Evolutionary conservation across 2,113 vertebrate species (phyloP).

Genomic region (Amphiprion ocellaris): DNA sequence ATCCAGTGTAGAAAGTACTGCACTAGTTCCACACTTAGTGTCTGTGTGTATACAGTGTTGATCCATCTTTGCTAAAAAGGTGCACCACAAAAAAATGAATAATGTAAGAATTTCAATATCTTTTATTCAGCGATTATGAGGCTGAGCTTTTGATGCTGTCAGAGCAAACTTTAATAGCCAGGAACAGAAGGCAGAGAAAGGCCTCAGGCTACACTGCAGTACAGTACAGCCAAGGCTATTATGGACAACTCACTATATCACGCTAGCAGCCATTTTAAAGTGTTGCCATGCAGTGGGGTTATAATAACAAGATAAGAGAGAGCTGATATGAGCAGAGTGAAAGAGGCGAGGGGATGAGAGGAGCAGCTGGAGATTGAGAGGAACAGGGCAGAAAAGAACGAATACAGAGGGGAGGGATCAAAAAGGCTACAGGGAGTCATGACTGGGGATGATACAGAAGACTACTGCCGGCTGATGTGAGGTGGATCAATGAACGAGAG

Average conservation of each 20-base stretch:
- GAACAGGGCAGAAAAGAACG: constrained; percentile 27
- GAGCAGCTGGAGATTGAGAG: constrained; percentile 30
- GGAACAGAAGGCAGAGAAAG: constrained; percentile 68
- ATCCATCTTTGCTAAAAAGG: constrained; percentile 38
- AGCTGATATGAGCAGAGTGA: constrained; percentile 61
- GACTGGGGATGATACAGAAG: constrained; percentile 53
- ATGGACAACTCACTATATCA: constrained; percentile 79
- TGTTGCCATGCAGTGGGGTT: constrained; percentile 78
- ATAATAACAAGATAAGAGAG: constrained; percentile 84
- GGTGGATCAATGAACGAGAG: constrained; percentile 48
- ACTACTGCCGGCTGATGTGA: constrained; percentile 55
- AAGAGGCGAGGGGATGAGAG: constrained; percentile 36
- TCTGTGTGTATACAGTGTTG: constrained; percentile 1
- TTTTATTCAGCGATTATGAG: constrained; percentile 73
- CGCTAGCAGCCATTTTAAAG: constrained; percentile 79
- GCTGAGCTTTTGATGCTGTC: constrained; percentile 72
- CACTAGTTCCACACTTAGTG: constrained; percentile 6
- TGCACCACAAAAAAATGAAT: constrained; percentile 69
- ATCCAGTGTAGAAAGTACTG: constrained; percentile 18
- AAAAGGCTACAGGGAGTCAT: constrained; percentile 54
- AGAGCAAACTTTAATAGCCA: constrained; percentile 77
- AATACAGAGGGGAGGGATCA: constrained; percentile 48
- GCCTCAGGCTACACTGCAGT: constrained; percentile 61
- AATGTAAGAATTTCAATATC: constrained; percentile 76
- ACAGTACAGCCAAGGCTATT: constrained; percentile 76